These are phyloP conservation scores for Sinonovacula constricta DNA, from an alignment of 1,140 invertebrate genomes.

Conservation along the genomic window DNA sequence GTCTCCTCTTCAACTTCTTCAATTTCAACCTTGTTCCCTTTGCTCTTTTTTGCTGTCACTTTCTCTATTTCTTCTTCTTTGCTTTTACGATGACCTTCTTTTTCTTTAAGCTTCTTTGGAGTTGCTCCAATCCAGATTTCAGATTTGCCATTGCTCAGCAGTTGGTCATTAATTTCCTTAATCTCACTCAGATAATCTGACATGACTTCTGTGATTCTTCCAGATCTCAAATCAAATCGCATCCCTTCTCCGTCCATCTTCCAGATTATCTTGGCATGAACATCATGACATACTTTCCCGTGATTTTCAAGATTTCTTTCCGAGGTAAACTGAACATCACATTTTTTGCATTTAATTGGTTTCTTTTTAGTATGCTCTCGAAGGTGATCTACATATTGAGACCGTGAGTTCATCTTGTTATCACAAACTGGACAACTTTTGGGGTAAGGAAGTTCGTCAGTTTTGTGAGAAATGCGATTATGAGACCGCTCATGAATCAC, in stretches of 20 bases:
- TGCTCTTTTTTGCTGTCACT: neutral
- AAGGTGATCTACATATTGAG: conserved; percentile 25
- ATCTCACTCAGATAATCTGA: conserved; percentile 42
- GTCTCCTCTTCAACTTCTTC: conserved; percentile 42
- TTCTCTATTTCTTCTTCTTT: conserved; percentile 1
- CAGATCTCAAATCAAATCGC: conserved; percentile 44
- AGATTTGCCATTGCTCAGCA: conserved; percentile 29
- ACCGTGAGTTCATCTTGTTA: conserved; percentile 14
- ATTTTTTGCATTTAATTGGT: conserved; percentile 23
- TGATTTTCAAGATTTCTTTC: conserved; percentile 45
- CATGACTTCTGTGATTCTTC: conserved; percentile 27
- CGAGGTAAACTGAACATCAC: conserved; percentile 27
- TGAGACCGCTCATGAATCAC: conserved; percentile 43
- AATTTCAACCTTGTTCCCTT: neutral
- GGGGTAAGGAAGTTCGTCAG: conserved; percentile 35
- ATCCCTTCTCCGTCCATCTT: conserved; percentile 42
- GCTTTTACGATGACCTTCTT: neutral
- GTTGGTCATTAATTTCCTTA: conserved; percentile 45
- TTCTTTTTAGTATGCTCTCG: conserved; percentile 33
- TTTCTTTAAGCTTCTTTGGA: conserved; percentile 23
- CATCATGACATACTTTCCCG: conserved; percentile 27
- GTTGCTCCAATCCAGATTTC: conserved; percentile 18
- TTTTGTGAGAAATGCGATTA: conserved; percentile 20
- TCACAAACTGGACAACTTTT: conserved; percentile 47
- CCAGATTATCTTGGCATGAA: conserved; percentile 19